Percentiles rank a stretch among this genome's conserved stretches.
These are phyloP conservation scores for Ctenosaura bakeri DNA, from an alignment of 2,797 vertebrate genomes.

Conservation along the genomic window DNA sequence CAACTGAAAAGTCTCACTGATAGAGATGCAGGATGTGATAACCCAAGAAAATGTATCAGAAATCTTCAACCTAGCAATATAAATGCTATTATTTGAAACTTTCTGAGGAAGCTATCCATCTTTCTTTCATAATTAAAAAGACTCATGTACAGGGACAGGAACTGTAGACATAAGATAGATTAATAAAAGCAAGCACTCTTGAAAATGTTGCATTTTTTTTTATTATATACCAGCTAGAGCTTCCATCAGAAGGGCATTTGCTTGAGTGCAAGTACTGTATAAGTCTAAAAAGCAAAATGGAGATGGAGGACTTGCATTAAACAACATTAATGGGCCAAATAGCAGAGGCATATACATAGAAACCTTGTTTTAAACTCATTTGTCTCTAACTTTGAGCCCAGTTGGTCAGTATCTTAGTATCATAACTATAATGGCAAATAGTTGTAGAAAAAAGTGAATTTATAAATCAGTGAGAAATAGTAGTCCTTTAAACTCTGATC, in stretches of 20 bases:
- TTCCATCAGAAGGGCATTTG: neutral
- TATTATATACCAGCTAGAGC: constrained; percentile 8
- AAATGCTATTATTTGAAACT: neutral
- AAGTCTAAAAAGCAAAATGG: neutral
- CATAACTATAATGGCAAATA: neutral
- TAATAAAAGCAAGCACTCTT: neutral
- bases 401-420: neutral
- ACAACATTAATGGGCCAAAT: constrained; percentile 12
- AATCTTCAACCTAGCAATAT: neutral
- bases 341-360: constrained; percentile 2
- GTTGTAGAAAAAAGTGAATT: neutral
- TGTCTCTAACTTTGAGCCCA: constrained; percentile 32
- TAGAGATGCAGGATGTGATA: neutral
- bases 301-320: neutral
- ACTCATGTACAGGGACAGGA: neutral
- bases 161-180: neutral
- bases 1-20: neutral
- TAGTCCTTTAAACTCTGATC: neutral
- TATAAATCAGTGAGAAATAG: neutral
- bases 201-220: neutral
- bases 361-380: constrained; percentile 16
- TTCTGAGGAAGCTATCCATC: neutral
- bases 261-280: neutral
- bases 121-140: neutral
- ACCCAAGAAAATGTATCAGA: neutral